A percentile compares a stretch with the other conserved stretches of the same genome.
phyloP scores from a whole-genome alignment of 2,797 vertebrate species.

The Scolopax rusticola region DNA sequence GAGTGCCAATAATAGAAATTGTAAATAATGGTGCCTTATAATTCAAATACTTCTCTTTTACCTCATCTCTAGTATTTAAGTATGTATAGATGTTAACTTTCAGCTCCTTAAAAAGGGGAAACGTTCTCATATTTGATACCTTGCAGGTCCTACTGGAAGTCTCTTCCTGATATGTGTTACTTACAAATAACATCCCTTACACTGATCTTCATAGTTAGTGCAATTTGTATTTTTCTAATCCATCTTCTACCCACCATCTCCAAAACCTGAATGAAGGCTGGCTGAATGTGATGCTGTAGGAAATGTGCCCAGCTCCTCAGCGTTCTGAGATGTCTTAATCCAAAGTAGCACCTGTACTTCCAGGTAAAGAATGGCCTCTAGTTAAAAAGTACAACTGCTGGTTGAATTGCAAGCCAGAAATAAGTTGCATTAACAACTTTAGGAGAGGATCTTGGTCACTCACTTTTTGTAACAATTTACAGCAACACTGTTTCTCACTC shows the following conservation, averaged over 20 bases:
- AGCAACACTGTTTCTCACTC: not conserved
- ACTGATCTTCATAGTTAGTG: not conserved
- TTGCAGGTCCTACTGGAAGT: conserved; percentile 32
- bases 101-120: conserved; percentile 21
- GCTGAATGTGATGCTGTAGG: not conserved
- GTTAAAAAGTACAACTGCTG: not conserved
- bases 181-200: not conserved
- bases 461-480: not conserved
- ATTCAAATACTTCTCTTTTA: conserved; percentile 73
- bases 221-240: not conserved
- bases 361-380: not conserved
- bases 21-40: conserved; percentile 82
- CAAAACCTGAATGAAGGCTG: not conserved
- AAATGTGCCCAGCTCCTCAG: not conserved
- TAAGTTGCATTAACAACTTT: not conserved
- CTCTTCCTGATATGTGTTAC: not conserved
- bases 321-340: not conserved
- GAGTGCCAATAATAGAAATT: conserved; percentile 77
- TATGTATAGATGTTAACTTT: conserved; percentile 25
- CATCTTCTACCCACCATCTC: not conserved
- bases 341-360: not conserved
- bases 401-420: not conserved
- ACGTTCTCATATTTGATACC: conserved; percentile 13
- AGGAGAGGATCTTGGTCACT: not conserved
- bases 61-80: conserved; percentile 77